These are phyloP conservation scores for Drosophila formosana DNA, from an alignment of 2,888 invertebrate species.

Conservation along the genomic window DNA sequence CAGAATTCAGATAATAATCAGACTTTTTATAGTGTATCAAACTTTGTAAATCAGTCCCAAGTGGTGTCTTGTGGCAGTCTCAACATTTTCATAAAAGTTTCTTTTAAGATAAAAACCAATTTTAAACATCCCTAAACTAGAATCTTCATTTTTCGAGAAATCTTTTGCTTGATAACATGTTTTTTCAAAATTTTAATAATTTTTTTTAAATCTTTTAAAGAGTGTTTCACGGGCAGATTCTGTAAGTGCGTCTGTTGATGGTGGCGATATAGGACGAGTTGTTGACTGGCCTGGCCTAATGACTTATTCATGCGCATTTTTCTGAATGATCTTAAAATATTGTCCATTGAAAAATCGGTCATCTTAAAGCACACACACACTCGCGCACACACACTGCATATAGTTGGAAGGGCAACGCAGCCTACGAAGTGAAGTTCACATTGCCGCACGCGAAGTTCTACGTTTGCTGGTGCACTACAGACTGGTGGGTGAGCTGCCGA, in stretches of 20 bases:
- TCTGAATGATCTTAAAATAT: conserved; percentile 76
- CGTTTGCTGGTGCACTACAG: conserved; percentile 77
- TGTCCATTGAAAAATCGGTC: conserved; percentile 77
- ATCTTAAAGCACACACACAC: conserved; percentile 47
- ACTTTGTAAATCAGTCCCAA: conserved; percentile 60
- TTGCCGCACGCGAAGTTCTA: conserved; percentile 72
- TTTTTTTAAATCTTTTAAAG: conserved; percentile 72
- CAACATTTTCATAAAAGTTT: conserved; percentile 25
- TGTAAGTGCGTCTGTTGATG: conserved; percentile 21
- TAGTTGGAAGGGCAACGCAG: not conserved
- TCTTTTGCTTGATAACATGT: conserved; percentile 72
- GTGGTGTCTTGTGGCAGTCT: conserved; percentile 53
- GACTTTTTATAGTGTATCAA: conserved; percentile 47
- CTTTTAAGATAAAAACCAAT: conserved; percentile 11
- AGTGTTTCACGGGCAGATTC: conserved; percentile 46
- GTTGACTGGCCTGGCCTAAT: conserved; percentile 48
- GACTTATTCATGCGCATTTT: conserved; percentile 78
- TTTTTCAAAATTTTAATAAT: conserved; percentile 79
- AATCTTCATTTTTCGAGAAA: conserved; percentile 74
- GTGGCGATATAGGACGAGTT: conserved; percentile 30
- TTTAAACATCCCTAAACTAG: conserved; percentile 51
- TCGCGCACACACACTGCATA: conserved; percentile 12
- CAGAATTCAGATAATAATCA: conserved; percentile 39
- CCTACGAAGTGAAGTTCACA: conserved; percentile 48
- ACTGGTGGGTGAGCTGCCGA: conserved; percentile 84